Conservation (phyloP, 2,888 invertebrate genomes). For the Sarcophaga caerulescens region DNA sequence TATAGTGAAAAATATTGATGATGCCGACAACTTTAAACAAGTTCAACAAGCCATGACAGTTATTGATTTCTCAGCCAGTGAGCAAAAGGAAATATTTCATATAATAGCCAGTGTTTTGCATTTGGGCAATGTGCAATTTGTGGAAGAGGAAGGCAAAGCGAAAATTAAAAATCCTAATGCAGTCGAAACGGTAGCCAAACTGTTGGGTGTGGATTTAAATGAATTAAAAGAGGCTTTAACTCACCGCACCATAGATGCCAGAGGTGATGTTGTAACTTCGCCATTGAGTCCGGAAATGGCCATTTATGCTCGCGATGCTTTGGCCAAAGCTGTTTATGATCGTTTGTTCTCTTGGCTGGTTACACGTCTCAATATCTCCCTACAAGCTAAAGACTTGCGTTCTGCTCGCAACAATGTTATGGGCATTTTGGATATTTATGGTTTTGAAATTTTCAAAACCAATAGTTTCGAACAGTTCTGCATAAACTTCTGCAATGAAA, state of each 20-base stretch:
- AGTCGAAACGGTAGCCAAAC: slow-evolving; percentile 85
- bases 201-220: slow-evolving; percentile 87
- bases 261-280: slow-evolving; percentile 90
- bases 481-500: slow-evolving; percentile 98
- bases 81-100: slow-evolving; percentile 89
- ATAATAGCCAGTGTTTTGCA: slow-evolving; percentile 93
- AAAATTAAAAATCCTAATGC: slow-evolving; percentile 86
- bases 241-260: slow-evolving; percentile 92
- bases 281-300: slow-evolving; percentile 91
- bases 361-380: slow-evolving; percentile 88
- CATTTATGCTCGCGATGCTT: slow-evolving; percentile 92
- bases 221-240: slow-evolving; percentile 88
- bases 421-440: slow-evolving; percentile 96
- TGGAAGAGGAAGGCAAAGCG: slow-evolving; percentile 87
- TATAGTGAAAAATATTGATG: slow-evolving; percentile 82
- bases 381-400: slow-evolving; percentile 84
- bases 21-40: slow-evolving; percentile 86
- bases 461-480: slow-evolving; percentile 93
- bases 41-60: slow-evolving; percentile 89
- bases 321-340: slow-evolving; percentile 95
- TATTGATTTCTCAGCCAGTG: slow-evolving; percentile 87
- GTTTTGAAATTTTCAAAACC: slow-evolving; percentile 95
- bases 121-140: slow-evolving; percentile 92
- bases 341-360: slow-evolving; percentile 96
- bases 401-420: slow-evolving; percentile 85